These are phyloP conservation scores for Sinonovacula constricta DNA, from an alignment of 1,140 invertebrate genomes.

Conservation along the genomic window DNA sequence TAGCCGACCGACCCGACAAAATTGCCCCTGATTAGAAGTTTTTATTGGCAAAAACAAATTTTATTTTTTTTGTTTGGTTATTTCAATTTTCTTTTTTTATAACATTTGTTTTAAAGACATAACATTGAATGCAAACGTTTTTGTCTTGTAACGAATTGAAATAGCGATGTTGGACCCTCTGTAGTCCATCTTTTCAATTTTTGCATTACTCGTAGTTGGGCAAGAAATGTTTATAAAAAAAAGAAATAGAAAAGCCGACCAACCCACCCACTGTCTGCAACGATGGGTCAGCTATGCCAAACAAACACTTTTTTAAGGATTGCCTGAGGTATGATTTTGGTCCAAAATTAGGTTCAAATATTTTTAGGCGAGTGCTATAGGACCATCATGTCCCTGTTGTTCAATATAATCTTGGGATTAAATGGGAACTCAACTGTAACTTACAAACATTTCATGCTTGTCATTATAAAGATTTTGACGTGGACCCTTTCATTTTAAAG, in stretches of 20 bases:
- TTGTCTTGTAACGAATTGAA: too few relatives aligned
- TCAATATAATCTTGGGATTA: slow-evolving; percentile 11
- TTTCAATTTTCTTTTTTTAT: too few relatives aligned
- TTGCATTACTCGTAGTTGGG: slow-evolving; percentile 12
- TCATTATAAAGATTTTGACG: slow-evolving; percentile 13
- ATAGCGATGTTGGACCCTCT: too few relatives aligned
- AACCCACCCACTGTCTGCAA: slow-evolving; percentile 8
- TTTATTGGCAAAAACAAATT: too few relatives aligned
- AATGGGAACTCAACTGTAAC: slow-evolving; percentile 6
- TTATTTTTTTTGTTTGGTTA: too few relatives aligned
- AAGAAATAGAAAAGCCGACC: slow-evolving; percentile 15
- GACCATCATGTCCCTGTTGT: slow-evolving; percentile 8
- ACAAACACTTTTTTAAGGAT: slow-evolving; percentile 20
- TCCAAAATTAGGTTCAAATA: slow-evolving; percentile 13
- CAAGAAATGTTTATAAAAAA: slow-evolving; percentile 14
- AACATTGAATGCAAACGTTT: too few relatives aligned
- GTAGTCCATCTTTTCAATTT: too few relatives aligned
- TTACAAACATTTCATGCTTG: slow-evolving; percentile 1
- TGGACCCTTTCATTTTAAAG: slow-evolving; percentile 10
- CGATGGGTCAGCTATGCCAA: too few relatives aligned
- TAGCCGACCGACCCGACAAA: too few relatives aligned
- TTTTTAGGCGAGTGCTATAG: slow-evolving; percentile 13
- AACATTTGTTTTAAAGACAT: too few relatives aligned
- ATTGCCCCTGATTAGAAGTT: too few relatives aligned
- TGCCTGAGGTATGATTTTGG: slow-evolving; percentile 15